phyloP scores from a whole-genome alignment of 1,140 invertebrate genomes.

The Euschistus heros region DNA sequence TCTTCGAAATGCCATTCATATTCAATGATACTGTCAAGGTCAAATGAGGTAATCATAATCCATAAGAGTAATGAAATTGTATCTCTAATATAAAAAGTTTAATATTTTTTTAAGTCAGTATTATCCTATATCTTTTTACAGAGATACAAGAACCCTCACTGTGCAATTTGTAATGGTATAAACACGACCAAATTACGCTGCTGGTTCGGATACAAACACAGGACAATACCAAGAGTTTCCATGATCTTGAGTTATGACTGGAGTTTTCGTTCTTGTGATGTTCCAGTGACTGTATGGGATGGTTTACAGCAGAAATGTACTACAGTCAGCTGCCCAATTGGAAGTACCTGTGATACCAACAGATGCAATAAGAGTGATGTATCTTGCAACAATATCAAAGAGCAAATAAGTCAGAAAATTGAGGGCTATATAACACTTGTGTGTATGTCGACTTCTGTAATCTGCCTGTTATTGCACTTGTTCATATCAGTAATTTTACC shows the following conservation, averaged over 20 bases:
- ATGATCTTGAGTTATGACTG: constrained; percentile 14
- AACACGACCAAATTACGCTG: neutral
- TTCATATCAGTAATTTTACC: neutral
- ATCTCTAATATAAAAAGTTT: too few relatives aligned
- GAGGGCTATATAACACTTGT: constrained; percentile 19
- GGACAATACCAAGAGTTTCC: constrained; percentile 1
- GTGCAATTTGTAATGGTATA: constrained; percentile 33
- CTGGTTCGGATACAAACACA: neutral
- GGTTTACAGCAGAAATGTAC: constrained; percentile 6
- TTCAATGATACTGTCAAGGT: neutral
- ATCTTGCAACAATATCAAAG: neutral
- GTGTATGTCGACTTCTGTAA: constrained; percentile 5
- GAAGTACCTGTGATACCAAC: neutral
- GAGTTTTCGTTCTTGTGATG: constrained; percentile 13
- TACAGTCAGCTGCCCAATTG: neutral
- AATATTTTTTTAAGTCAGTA: neutral
- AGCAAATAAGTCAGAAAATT: neutral
- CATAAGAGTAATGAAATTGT: neutral
- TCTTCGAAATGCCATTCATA: neutral
- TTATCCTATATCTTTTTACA: constrained; percentile 7
- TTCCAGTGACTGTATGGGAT: constrained; percentile 19
- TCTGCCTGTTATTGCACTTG: neutral
- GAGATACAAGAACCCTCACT: constrained; percentile 36
- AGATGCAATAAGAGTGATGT: neutral
- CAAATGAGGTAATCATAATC: neutral